A percentile compares a stretch with the other conserved stretches of the same genome.
phyloP scores from a whole-genome alignment of 1,140 invertebrate species.

The Ips typographus region DNA sequence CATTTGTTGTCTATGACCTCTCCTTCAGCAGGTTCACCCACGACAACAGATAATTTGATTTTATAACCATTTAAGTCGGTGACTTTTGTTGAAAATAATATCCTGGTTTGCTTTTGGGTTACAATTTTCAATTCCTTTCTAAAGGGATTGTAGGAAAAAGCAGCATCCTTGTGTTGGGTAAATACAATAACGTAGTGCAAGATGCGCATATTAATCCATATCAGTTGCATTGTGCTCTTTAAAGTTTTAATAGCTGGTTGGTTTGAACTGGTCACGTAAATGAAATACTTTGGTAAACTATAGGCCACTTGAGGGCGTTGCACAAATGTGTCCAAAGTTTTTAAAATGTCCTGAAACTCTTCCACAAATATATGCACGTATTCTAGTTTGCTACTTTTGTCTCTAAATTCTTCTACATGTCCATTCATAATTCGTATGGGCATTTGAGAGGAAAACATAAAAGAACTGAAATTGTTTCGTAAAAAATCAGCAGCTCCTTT shows the following conservation, averaged over 20 bases:
- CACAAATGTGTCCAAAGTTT: not conserved
- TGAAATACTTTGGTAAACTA: slow-evolving; percentile 6
- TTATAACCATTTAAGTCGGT: slow-evolving; percentile 12
- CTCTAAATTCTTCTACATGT: not conserved
- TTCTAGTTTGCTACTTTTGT: slow-evolving; percentile 1
- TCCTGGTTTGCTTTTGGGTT: not conserved
- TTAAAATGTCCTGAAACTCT: slow-evolving; percentile 2
- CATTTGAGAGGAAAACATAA: not conserved
- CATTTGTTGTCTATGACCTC: slow-evolving; percentile 7
- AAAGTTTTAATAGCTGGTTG: not conserved
- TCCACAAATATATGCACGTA: slow-evolving; percentile 13
- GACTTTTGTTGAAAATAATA: slow-evolving; percentile 2
- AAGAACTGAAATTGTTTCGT: not conserved
- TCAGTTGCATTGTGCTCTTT: not conserved
- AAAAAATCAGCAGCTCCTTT: not conserved
- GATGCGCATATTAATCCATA: slow-evolving; percentile 1
- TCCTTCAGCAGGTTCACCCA: not conserved
- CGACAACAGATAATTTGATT: slow-evolving; percentile 5
- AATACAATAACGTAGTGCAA: not conserved
- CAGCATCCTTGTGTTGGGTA: not conserved
- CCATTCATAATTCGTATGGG: slow-evolving; percentile 16
- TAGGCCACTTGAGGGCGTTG: not conserved
- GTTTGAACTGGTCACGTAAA: not conserved
- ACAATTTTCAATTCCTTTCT: not conserved
- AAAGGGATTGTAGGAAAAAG: slow-evolving; percentile 19